Percentiles rank a stretch among this genome's conserved stretches.
Evolutionary conservation across 2,113 vertebrate species (phyloP).

Genomic region (Phocoena sinus): DNA sequence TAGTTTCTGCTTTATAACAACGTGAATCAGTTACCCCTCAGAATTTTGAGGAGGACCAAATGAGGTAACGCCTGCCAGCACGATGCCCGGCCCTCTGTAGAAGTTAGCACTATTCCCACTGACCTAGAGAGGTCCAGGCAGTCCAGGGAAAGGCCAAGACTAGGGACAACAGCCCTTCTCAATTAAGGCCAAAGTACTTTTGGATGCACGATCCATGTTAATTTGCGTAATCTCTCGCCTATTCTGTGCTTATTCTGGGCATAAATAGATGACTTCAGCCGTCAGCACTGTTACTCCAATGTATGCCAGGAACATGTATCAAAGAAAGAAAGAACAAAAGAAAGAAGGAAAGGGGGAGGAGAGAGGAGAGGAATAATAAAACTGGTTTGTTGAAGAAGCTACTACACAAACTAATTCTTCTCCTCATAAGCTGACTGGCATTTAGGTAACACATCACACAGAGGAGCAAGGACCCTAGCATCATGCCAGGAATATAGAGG

Average conservation of each 20-base stretch:
- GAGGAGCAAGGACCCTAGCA: neutral
- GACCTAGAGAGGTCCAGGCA: neutral
- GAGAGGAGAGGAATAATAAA: neutral
- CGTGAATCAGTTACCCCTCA: neutral
- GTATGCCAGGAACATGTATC: slow-evolving; percentile 46
- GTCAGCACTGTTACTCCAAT: neutral
- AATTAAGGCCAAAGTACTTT: slow-evolving; percentile 39
- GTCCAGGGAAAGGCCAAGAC: neutral
- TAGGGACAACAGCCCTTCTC: neutral
- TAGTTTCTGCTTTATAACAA: too few relatives aligned
- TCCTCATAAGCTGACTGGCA: neutral
- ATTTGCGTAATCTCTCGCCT: slow-evolving; percentile 57
- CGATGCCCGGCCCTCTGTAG: neutral
- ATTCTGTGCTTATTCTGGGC: slow-evolving; percentile 56
- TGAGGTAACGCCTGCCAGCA: neutral
- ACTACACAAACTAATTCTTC: neutral
- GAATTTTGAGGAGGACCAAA: neutral
- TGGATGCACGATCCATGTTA: slow-evolving; percentile 36
- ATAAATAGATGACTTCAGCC: slow-evolving; percentile 73
- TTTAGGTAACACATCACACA: neutral
- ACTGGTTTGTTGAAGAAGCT: neutral
- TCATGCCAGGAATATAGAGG: neutral
- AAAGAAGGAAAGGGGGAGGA: neutral
- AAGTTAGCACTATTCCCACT: neutral
- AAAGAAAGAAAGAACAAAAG: slow-evolving; percentile 19